Evolutionary conservation across 2,888 invertebrate species (phyloP), one percentile per base, ranked within the genome.

Genomic region (Girardia tigrina): DNA sequence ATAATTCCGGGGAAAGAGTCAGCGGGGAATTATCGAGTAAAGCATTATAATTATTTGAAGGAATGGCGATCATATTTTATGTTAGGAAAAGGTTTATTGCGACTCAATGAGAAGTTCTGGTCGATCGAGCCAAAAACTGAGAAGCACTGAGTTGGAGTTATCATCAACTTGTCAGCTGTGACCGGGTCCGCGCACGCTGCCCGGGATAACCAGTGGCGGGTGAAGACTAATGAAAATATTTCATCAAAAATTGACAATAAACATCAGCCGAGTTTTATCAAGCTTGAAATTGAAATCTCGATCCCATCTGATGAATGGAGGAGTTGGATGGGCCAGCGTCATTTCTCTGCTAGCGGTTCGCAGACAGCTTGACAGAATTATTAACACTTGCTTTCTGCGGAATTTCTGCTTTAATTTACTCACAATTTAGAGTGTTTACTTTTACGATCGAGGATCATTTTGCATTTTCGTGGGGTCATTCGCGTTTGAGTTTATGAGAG

Each of bases 171-270:
- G 56, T 56, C 56, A 56, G 23, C 56, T 23, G n/a, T 56, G 56
- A 56, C 56, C 56, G 23, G 8, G n/a, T 8, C 6, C 56, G 56
- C 4, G 23, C 56, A 56, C n/a, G 2, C 4, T 6, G 4, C 56
- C n/a, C 36, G 23, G 20, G 20, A 56, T 4, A n/a, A 6, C 6
- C 4, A 6, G n/a, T 20, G 20, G n/a, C 56, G 56, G n/a, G 8
- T 56, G 56, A 56, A 56, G 56, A 56, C 23, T 56, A 56, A 56
- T 56, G 56, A 56, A 56, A 56, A 56, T 56, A 56, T 56, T 56
- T 23, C 56, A 16, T 56, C 56, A 56, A 23, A 56, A 56, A 56
- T 56, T 56, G 56, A 56, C 56, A 56, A 56, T 56, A 56, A 56
- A 56, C n/a, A 56, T 56, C 56, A 56, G 56, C 20, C 56, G 20